Percentiles rank a stretch among this genome's conserved stretches.
phyloP scores from a whole-genome alignment of 1,140 invertebrate genomes.

The Bombyx mandarina region DNA sequence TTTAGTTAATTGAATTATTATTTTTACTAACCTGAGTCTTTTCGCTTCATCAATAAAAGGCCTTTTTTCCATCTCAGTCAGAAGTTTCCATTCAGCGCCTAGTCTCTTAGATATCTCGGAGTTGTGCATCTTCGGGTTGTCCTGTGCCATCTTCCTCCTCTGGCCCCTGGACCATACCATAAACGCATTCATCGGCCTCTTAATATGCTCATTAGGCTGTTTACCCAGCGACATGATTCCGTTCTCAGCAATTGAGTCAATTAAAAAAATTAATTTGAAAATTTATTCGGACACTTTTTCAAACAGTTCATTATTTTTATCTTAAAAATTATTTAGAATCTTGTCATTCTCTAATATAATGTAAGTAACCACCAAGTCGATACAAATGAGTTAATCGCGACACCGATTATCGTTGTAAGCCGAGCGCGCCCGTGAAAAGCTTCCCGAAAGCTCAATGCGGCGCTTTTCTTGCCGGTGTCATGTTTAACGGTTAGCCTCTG shows the following conservation, averaged over 20 bases:
- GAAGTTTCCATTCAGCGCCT: constrained; percentile 91
- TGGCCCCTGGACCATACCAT: constrained; percentile 95
- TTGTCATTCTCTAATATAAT: background rate
- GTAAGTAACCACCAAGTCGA: background rate
- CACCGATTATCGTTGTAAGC: constrained; percentile 9
- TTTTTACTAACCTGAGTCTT: constrained; percentile 83
- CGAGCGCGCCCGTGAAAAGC: constrained; percentile 55
- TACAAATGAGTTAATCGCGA: constrained; percentile 3
- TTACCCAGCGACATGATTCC: constrained; percentile 53
- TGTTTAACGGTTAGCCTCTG: constrained; percentile 34
- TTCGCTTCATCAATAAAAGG: constrained; percentile 99
- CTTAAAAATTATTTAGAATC: background rate
- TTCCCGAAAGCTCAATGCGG: constrained; percentile 61
- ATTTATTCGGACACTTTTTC: constrained; percentile 2
- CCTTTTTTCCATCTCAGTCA: constrained; percentile 89
- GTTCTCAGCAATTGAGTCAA: background rate
- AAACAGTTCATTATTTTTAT: constrained; percentile 1
- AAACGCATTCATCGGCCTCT: constrained; percentile 93
- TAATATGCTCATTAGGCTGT: constrained; percentile 81
- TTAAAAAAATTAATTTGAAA: constrained; percentile 2
- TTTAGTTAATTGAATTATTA: no score
- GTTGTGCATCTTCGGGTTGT: constrained; percentile 99
- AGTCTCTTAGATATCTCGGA: constrained; percentile 93
- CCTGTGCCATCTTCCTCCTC: constrained; percentile 95
- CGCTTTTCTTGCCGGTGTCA: constrained; percentile 61